phyloP scores from a whole-genome alignment of 2,113 vertebrate genomes.

The Erpornis zantholeuca region DNA sequence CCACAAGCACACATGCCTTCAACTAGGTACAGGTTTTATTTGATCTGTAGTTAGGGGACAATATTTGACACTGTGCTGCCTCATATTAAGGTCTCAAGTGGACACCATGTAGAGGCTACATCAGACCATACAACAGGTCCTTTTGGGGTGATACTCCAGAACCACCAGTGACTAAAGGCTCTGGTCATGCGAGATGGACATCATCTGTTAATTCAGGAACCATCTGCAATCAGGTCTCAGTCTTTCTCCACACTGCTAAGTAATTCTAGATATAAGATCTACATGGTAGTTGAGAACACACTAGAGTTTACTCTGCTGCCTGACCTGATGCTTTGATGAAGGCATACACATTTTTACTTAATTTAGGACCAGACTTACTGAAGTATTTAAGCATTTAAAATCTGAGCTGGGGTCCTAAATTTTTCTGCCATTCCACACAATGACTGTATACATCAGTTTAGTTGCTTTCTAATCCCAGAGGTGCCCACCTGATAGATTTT shows the following conservation, averaged over 20 bases:
- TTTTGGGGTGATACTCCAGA: not conserved
- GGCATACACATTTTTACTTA: not conserved
- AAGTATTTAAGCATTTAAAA: not conserved
- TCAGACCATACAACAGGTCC: not conserved
- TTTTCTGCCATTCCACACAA: not conserved
- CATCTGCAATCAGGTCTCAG: not conserved
- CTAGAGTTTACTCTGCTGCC: not conserved
- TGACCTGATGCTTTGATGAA: not conserved
- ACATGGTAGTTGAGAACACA: not conserved
- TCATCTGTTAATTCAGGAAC: not conserved
- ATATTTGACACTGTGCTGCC: not conserved
- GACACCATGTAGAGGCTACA: not conserved
- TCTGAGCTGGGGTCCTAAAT: not conserved
- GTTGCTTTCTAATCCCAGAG: not conserved
- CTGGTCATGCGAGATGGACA: rapidly evolving
- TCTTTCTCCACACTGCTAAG: not conserved
- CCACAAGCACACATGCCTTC: rapidly evolving
- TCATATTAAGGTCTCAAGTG: not conserved
- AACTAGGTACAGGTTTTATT: not conserved
- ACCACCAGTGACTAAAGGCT: not conserved
- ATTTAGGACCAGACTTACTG: not conserved
- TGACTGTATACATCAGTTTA: not conserved
- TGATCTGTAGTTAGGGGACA: not conserved
- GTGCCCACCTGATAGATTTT: not conserved
- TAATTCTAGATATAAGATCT: not conserved